Conservation (phyloP, 2,113 vertebrate species). For the Cardinalis cardinalis region DNA sequence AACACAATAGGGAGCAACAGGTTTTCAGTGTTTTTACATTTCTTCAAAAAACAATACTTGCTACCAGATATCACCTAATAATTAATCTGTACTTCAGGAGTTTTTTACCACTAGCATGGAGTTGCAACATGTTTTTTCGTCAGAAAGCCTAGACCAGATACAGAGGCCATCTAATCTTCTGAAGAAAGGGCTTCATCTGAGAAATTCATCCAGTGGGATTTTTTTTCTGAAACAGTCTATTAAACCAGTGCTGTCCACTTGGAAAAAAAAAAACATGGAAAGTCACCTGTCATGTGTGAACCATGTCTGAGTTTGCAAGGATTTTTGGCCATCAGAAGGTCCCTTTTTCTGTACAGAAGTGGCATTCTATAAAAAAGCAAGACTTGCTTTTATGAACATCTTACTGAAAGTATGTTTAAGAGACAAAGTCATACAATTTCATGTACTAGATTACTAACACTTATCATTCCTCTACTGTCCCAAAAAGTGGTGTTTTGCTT, state of each 20-base stretch:
- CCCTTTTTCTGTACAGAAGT: background rate
- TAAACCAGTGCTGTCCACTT: background rate
- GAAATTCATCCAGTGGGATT: fast-evolving
- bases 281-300: background rate
- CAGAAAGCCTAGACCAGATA: background rate
- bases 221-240: background rate
- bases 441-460: background rate
- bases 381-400: background rate
- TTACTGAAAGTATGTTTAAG: background rate
- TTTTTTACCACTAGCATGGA: background rate
- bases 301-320: background rate
- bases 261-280: background rate
- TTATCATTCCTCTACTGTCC: background rate
- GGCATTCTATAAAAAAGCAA: background rate
- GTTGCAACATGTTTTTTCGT: background rate
- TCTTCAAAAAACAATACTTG: background rate
- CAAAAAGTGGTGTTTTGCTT: background rate
- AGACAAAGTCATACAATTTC: background rate
- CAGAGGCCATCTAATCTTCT: background rate
- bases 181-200: background rate
- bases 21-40: background rate
- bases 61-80: background rate
- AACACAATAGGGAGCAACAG: background rate
- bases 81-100: fast-evolving
- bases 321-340: background rate